Evolutionary conservation across 2,888 invertebrate genomes (phyloP), one percentile per base, ranked within the genome.

Genomic region (Sesia bembeciformis): DNA sequence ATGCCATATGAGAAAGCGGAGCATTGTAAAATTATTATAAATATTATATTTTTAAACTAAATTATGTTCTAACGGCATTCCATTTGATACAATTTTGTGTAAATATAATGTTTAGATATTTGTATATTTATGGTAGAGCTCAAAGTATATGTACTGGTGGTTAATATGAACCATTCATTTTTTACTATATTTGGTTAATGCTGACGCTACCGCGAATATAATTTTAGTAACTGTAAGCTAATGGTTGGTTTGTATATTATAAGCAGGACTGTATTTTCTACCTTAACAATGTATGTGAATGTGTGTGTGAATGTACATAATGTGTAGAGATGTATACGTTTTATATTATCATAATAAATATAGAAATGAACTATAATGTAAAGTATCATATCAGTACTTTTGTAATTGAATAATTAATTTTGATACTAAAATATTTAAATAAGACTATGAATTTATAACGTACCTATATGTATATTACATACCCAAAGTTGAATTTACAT

Each of bases 171-270:
- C 38, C 39, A 38, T 38, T 3, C 7, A 7, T 41, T 42, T 40
- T 38, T 43, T 40, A 52, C 39, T 23, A 55, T 55, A 49, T 52
- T 58, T 58, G 63, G 63, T 76, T 71, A 67, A 68, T 75, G 68
- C 68, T 76, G 46, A 46, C 8, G 69, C 68, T 66, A 72, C 68
- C 66, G 60, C 56, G 63, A 62, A n/a, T n/a, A 23, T 23, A 23
- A 23, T 39, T 40, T 52, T 40, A 40, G 39, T 72, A 50, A 70
- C 68, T 74, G 54, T 51, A 73, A 74, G 70, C 76, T 58, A 66
- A 73, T 76, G 74, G 77, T 83, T 78, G 78, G 71, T 77, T 77
- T 77, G 38, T 86, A 78, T 85, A 85, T 80, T 74, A 78, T 84
- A 81, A 83, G 78, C 76, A 74, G 75, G 77, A 83, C 78, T 84